phyloP scores from a whole-genome alignment of 1,140 invertebrate species.

The Heliconius himera region DNA sequence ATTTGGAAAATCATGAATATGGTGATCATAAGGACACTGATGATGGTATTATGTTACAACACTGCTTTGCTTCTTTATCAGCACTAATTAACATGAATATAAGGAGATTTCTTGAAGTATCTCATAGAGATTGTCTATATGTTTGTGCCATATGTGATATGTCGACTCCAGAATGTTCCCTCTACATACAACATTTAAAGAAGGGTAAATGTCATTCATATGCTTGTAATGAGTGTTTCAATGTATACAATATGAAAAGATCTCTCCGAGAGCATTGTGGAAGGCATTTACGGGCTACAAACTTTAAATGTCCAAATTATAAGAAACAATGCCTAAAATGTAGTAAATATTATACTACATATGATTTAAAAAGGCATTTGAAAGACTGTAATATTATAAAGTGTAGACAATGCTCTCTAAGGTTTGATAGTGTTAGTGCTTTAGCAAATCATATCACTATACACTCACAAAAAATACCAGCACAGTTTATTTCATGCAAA shows the following conservation, averaged over 20 bases:
- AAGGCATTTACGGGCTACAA: background rate
- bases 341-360: constrained; percentile 32
- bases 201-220: constrained; percentile 44
- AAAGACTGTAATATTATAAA: constrained; percentile 50
- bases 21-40: constrained; percentile 39
- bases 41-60: constrained; percentile 53
- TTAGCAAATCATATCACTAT: constrained; percentile 50
- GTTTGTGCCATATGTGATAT: constrained; percentile 47
- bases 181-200: constrained; percentile 56
- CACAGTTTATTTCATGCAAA: constrained; percentile 50
- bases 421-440: constrained; percentile 45
- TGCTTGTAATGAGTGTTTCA: constrained; percentile 55
- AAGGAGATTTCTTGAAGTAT: constrained; percentile 41
- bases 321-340: constrained; percentile 49
- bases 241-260: constrained; percentile 45
- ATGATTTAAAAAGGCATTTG: constrained; percentile 36
- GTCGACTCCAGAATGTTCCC: constrained; percentile 28
- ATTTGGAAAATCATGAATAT: constrained; percentile 57
- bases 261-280: constrained; percentile 41
- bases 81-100: constrained; percentile 58
- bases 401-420: constrained; percentile 48
- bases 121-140: constrained; percentile 36
- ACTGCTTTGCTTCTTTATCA: constrained; percentile 49
- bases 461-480: constrained; percentile 37
- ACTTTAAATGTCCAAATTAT: background rate